Conservation (phyloP, 2,797 vertebrate species). For the Erethizon dorsatum region DNA sequence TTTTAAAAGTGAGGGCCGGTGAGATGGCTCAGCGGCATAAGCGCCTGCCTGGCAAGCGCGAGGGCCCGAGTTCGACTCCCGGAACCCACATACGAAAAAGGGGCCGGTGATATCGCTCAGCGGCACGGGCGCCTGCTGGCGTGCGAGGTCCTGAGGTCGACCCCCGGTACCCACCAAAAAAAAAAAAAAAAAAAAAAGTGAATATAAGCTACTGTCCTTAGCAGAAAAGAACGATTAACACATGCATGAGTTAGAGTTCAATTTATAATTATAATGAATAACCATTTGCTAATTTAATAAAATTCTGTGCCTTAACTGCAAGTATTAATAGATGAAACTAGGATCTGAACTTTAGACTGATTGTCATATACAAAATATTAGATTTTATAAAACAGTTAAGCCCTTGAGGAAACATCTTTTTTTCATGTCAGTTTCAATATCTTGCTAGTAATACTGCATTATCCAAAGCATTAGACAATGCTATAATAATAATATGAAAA, state of each 20-base stretch:
- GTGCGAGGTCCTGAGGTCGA: no score
- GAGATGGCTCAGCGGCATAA: no score
- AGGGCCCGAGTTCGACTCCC: no score
- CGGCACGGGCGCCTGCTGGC: no score
- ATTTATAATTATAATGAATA: slow-evolving; percentile 72
- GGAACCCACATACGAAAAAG: no score
- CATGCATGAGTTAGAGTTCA: slow-evolving; percentile 71
- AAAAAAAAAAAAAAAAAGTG: slow-evolving; percentile 72
- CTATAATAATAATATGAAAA: slow-evolving; percentile 5
- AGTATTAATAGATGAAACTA: slow-evolving; percentile 70
- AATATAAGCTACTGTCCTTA: slow-evolving; percentile 66
- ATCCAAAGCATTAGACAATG: not conserved
- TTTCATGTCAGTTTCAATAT: slow-evolving; percentile 45
- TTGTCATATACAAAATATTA: slow-evolving; percentile 65
- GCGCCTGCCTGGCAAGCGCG: no score
- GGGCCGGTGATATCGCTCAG: no score
- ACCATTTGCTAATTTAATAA: slow-evolving; percentile 73
- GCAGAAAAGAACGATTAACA: slow-evolving; percentile 78
- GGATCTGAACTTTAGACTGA: slow-evolving; percentile 31
- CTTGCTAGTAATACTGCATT: not conserved
- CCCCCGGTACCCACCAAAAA: no score
- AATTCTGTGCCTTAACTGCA: slow-evolving; percentile 41
- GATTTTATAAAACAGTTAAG: slow-evolving; percentile 46
- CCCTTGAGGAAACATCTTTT: slow-evolving; percentile 44
- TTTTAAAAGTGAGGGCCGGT: slow-evolving; percentile 69